Base-by-base conservation (phyloP, 2,888 invertebrate species). In the Pseudeuparius sepicola region DNA sequence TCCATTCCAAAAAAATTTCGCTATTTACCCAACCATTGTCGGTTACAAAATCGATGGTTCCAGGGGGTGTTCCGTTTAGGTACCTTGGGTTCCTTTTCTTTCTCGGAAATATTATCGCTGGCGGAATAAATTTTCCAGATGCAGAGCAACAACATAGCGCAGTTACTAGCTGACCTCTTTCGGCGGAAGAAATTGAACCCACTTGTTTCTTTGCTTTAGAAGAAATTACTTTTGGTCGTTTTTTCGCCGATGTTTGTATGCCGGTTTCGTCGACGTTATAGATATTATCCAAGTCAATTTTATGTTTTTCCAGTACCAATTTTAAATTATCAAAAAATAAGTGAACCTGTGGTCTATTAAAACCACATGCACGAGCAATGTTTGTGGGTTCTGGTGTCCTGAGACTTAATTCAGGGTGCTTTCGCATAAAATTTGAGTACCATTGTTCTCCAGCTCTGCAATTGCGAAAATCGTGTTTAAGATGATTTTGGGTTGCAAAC, bases 331-430 rank as follows among this genome's bases (percentile, higher is more conserved):
- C 27, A 12, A 24, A 36, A 31, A 36, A 36, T 11, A 36, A 5
- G 18, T 36, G 31, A 9, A 36, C 36, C 12, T 31, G 36, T 11
- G 30, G 24, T 31, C 12, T 31, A 25, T 36, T 36, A 15, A 36
- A 36, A 4, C 36, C 31, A 23, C 12, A 14, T 7, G 36, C 31
- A 23, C 25, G 24, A 25, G 25, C 36, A 12, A 36, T 25, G 31
- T 31, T 36, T n/a, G 25, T 32, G n/a, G 36, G 36, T 36, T 36
- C 31, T 11, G 36, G 36, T 10, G 16, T 16, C 31, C 36, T 14
- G 7, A 36, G 18, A 32, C 36, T 36, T 17, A 32, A 32, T 25
- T 32, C 31, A n/a, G 24, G 20, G 24, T 36, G 29, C 3, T 30
- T 14, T 3, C 12, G 30, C 30, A 36, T 23, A 24, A 31, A 36